Evolutionary conservation across 2,113 vertebrate species (phyloP).

Genomic region (Lagopus leucura): DNA sequence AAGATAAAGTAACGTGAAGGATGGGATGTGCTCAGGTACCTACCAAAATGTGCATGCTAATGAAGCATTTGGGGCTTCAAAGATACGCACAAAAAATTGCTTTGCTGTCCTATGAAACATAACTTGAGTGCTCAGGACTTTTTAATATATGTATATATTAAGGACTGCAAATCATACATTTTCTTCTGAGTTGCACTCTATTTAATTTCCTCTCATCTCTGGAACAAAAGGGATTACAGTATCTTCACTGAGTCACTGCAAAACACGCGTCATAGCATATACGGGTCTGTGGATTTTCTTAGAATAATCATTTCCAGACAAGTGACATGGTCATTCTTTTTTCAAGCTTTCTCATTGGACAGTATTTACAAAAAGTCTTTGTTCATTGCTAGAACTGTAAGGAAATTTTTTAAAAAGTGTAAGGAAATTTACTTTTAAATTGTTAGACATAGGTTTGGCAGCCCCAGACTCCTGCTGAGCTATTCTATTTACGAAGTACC

Average conservation of each 20-base stretch:
- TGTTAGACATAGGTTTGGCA: not conserved
- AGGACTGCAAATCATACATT: not conserved
- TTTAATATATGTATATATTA: too few relatives aligned
- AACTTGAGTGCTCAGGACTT: not conserved
- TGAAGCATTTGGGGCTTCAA: not conserved
- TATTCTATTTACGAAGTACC: not conserved
- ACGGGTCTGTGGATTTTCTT: not conserved
- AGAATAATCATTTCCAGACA: not conserved
- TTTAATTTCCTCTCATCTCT: not conserved
- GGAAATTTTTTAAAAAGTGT: not conserved
- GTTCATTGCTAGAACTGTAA: not conserved
- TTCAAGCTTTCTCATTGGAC: not conserved
- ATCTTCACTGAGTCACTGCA: not conserved
- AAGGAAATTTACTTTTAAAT: not conserved
- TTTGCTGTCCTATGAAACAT: not conserved
- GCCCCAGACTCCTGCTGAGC: not conserved
- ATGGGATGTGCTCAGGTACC: not conserved
- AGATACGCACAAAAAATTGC: not conserved
- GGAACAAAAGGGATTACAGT: not conserved
- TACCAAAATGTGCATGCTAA: not conserved
- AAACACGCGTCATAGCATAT: not conserved
- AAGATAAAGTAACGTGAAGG: not conserved
- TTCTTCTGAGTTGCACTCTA: not conserved
- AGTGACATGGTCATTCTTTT: not conserved
- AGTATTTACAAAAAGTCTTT: not conserved